Evolutionary conservation across 2,888 invertebrate genomes (phyloP), one percentile per base, ranked within the genome.

Genomic region (Gasteruption jaculator): DNA sequence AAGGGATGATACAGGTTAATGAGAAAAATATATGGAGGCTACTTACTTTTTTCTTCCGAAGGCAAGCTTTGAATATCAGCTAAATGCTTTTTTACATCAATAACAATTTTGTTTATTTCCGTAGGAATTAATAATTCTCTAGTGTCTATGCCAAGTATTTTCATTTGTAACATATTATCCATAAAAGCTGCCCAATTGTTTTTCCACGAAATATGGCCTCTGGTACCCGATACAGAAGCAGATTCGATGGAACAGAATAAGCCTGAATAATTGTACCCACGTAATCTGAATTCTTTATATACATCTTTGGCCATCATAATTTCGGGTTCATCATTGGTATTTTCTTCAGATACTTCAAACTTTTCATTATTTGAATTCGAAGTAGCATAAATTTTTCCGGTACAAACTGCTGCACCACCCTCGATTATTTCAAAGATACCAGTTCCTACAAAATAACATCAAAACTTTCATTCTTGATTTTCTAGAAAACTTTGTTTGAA

Each of bases 151-250:
- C 66, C 64, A 1, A 81, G 46, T 21, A 82, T 71, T 27, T 76
- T 71, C 53, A 80, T 73, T 58, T 86, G 86, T 21, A 85, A 65
- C 76, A 85, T 78, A 8, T 78, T 80, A 56, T 86, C 85, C 65
- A 85, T 71, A 61, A 82, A 85, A 1, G 81, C 75, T 3, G 82
- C 76, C 82, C 83, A 86, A 56, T 82, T 81, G 43, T 76, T 77
- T 10, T 65, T 66, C 83, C 84, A 85, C 5, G 52, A 42, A 7
- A 76, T 53, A 12, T 50, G 63, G 4, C 72, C 75, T 4, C 54
- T 59, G 1, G 42, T 49, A 1, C 71, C 77, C 38, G 63, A 56
- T 32, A 71, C 66, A 34, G 77, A 74, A 1, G 74, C 63, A 16
- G 71, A 65, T 5, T 67, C 55, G 3, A 83, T 62, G 8, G 78